phyloP scores from a whole-genome alignment of 2,888 invertebrate species.

The Maniola hyperantus region DNA sequence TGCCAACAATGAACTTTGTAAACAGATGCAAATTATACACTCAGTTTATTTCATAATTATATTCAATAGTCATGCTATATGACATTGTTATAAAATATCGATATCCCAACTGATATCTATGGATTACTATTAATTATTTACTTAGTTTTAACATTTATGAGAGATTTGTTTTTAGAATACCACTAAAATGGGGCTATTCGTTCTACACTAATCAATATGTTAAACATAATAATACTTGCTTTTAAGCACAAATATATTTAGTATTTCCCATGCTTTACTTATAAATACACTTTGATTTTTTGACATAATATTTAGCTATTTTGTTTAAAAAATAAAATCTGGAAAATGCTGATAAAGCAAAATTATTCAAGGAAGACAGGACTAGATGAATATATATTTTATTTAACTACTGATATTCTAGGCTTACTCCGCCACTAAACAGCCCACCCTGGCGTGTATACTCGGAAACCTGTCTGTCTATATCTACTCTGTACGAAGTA shows the following conservation, averaged over 20 bases:
- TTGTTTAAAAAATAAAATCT: slow-evolving; percentile 8
- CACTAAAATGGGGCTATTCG: slow-evolving; percentile 31
- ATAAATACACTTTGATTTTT: slow-evolving; percentile 20
- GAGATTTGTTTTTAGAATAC: slow-evolving; percentile 28
- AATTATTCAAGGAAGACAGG: slow-evolving; percentile 58
- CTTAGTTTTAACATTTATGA: slow-evolving; percentile 25
- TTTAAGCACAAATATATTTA: slow-evolving; percentile 30
- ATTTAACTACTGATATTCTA: slow-evolving; percentile 20
- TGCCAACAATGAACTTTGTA: slow-evolving; percentile 40
- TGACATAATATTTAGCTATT: background rate
- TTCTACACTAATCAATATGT: slow-evolving; percentile 32
- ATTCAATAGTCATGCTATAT: background rate
- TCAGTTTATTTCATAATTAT: slow-evolving; percentile 4
- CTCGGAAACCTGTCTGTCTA: no score
- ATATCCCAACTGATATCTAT: slow-evolving; percentile 13
- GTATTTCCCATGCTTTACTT: slow-evolving; percentile 16
- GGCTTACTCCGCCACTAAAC: no score
- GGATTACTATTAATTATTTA: slow-evolving; percentile 15
- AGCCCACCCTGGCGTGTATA: no score
- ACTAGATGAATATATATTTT: slow-evolving; percentile 60
- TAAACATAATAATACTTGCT: slow-evolving; percentile 32
- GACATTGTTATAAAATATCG: slow-evolving; percentile 15
- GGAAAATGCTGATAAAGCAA: slow-evolving; percentile 21
- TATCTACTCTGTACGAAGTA: no score
- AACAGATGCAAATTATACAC: slow-evolving; percentile 5